Evolutionary conservation across 2,888 invertebrate species (phyloP), one percentile per base, ranked within the genome.

Genomic region (Dexiosoma caninum): DNA sequence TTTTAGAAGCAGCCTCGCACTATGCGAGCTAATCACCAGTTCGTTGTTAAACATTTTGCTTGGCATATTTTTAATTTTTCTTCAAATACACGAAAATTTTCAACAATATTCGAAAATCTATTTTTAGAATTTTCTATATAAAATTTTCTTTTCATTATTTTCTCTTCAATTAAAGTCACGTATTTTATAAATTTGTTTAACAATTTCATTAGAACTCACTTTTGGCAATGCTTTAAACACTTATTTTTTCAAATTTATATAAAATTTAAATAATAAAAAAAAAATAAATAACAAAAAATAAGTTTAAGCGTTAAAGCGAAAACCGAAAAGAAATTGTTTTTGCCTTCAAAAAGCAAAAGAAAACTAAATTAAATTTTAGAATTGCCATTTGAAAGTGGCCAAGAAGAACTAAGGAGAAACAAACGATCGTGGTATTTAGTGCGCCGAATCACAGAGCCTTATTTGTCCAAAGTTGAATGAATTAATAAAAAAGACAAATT

Each of bases 301-400:
- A 78, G 74, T 37, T 62, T 21, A 78, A 74, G 19, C 57, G 62
- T 69, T 69, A 55, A 75, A 77, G 62, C 57, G 62, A 57, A 76
- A 77, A 53, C 46, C 37, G 46, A 71, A 60, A 49, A 59, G 40
- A n/a, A n/a, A n/a, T n/a, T n/a, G 19, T 55, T 59, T 69, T 40
- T 71, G 44, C 60, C 49, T 70, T 80, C 71, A 37, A 76, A 80
- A 75, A 51, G 66, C 66, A 70, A 80, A 75, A 76, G 66, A 70
- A 80, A 80, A 80, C 80, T 80, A 16, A 80, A 60, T 30, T 42
- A 35, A 60, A 60, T 76, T 40, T 57, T 27, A 71, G n/a, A 71
- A 78, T 51, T 57, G 64, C 64, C 3, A 40, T 2, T 16, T 8
- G 8, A 69, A 64, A 44, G 8, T 2, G 19, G 35, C 30, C 37